Evolutionary conservation across 1,140 invertebrate species (phyloP), one percentile per base, ranked within the genome.

Genomic region (Globodera ellingtonae): DNA sequence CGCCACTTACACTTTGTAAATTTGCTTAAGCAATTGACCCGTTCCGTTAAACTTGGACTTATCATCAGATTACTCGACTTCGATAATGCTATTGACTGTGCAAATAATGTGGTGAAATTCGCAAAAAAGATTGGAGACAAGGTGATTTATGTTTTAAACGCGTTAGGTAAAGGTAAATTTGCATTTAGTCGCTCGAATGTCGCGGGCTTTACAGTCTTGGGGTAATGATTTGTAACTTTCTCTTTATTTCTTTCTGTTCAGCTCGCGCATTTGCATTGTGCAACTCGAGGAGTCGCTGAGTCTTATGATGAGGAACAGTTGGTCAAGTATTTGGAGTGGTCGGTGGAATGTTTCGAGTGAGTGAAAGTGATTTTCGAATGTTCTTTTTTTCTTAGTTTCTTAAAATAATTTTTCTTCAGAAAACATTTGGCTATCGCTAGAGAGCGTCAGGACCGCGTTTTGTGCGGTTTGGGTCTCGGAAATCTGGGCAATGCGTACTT

Each of bases 401-500:
- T 15, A 66, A 18, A n/a, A 35, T 35, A 35, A 2, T 35, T 10
- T 46, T 77, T 47, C 6, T 70, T 35, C 24, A 77, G 59, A 13
- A 48, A 44, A 47, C 69, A 77, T 35, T 15, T 77, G 59, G 65
- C 52, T 7, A 77, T 77, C 24, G 69, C 69, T 24, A 44, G 47
- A 77, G 24, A 50, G 18, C 75, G 69, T 35, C 7, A 77, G 69
- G 59, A 77, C 50, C 24, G 48, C 10, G 5, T 46, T 47, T 13
- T 65, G 48, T 18, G 24, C 50, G 75, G 62, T 2, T 46, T 67
- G 24, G 75, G 62, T 15, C 52, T 77, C n/a, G 75, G 75, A 21
- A 69, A 35, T 69, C 44, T 77, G 4, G 75, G 24, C 3, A 69
- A 67, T 77, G 75, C 75, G n/a, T 77, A 77, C 13, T 77, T 77